Evolutionary conservation across 2,797 vertebrate species (phyloP), one percentile per base, ranked within the genome.

Genomic region (Bovichtus variegatus): DNA sequence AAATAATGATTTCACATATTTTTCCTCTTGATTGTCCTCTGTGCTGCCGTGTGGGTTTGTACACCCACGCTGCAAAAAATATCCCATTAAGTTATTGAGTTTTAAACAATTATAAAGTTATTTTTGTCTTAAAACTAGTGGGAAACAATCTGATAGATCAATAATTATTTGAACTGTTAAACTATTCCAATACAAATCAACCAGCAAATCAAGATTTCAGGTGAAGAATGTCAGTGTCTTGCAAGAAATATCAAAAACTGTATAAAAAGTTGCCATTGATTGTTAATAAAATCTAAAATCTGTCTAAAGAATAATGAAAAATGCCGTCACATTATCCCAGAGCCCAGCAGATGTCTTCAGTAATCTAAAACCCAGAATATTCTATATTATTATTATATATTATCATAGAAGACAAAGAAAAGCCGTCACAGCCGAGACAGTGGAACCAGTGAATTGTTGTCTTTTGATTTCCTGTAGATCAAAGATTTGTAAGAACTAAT

Each of bases 31-130:
- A 36, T 53, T 60, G n/a, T n/a, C n/a, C 44, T 34, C 41, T 57
- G 8, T 6, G 2, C 25, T 27, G 15, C 18, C 21, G 12, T 54
- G 8, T 0, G n/a, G 18, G 65, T 46, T 51, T 50, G 58, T 82
- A 80, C 59, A 57, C 47, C 43, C n/a, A 27, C 61, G 5, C 23
- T 21, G 31, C 34, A 40, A 31, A 16, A 25, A 49, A 50, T 67
- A 5, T 9, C 12, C n/a, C n/a, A n/a, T n/a, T n/a, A n/a, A n/a
- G n/a, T 11, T 7, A 40, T 41, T 2, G 47, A 23, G 21, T 49
- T 49, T 49, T 23, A 23, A 49, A 49, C 47, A 53, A 8, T 59
- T 9, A 55, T 49, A 34, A 53, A 21, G 18, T 51, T 9, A 36
- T 46, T 41, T 44, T 29, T 49, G 13, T 36, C 27, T 60, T 43